phyloP scores from a whole-genome alignment of 2,113 vertebrate genomes.

The Romanogobio albipinnatus region DNA sequence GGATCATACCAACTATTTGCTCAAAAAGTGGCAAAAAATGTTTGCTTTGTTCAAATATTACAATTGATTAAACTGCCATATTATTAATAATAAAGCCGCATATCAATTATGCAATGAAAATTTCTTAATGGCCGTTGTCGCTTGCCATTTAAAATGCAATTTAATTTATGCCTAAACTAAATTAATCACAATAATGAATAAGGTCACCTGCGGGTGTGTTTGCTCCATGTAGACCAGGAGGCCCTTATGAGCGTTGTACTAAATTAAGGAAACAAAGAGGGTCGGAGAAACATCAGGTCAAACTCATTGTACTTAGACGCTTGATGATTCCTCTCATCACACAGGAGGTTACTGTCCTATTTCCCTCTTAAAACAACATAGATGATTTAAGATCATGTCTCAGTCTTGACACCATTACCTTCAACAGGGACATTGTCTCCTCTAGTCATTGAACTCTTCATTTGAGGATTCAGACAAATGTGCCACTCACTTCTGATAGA shows the following conservation, averaged over 20 bases:
- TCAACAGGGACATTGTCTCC: constrained; percentile 5
- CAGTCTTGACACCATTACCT: constrained; percentile 12
- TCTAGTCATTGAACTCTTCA: neutral
- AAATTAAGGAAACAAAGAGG: constrained; percentile 48
- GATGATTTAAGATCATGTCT: constrained; percentile 14
- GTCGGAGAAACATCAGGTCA: constrained; percentile 48
- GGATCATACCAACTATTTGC: neutral
- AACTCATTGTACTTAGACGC: constrained; percentile 35
- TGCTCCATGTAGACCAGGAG: constrained; percentile 46
- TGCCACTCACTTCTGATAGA: neutral
- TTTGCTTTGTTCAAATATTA: neutral
- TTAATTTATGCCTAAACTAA: constrained; percentile 73
- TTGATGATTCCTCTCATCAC: constrained; percentile 35
- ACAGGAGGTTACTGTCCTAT: constrained; percentile 44
- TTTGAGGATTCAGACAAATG: neutral
- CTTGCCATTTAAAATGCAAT: constrained; percentile 75
- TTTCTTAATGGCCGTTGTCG: constrained; percentile 72
- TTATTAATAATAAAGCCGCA: constrained; percentile 73
- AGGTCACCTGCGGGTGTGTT: constrained; percentile 59
- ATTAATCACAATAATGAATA: constrained; percentile 74
- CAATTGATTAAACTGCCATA: constrained; percentile 21
- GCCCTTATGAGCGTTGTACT: constrained; percentile 49
- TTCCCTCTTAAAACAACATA: constrained; percentile 29
- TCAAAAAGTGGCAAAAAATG: neutral
- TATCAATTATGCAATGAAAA: constrained; percentile 72